Evolutionary conservation across 2,888 invertebrate species (phyloP).

Genomic region (Sabellastarte sp.): DNA sequence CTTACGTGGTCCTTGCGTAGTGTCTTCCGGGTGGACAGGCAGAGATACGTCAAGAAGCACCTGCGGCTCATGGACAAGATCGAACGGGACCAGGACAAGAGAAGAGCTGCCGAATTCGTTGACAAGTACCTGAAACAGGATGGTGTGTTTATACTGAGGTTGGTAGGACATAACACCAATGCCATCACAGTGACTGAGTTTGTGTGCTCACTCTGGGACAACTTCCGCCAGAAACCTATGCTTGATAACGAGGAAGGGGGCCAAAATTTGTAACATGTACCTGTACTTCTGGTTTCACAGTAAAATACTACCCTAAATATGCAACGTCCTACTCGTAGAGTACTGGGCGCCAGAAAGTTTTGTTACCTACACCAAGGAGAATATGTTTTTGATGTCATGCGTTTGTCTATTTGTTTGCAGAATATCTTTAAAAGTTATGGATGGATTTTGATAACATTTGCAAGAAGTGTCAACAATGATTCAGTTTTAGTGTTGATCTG

Average conservation of each 20-base stretch:
- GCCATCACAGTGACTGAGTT: conserved; percentile 56
- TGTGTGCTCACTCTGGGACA: conserved; percentile 54
- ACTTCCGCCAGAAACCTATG: conserved; percentile 24
- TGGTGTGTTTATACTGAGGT: conserved; percentile 55
- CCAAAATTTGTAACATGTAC: too few relatives aligned
- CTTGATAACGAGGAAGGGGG: background rate
- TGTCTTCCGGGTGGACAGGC: conserved; percentile 20
- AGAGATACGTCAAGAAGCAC: conserved; percentile 42
- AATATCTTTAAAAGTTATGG: too few relatives aligned
- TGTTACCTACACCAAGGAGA: too few relatives aligned
- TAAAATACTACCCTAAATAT: too few relatives aligned
- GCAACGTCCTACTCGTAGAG: too few relatives aligned
- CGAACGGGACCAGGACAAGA: conserved; percentile 35
- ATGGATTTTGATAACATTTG: too few relatives aligned
- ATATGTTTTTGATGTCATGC: too few relatives aligned
- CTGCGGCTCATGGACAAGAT: conserved; percentile 22
- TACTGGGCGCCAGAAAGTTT: too few relatives aligned
- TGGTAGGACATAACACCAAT: conserved; percentile 57
- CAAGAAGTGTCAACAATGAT: too few relatives aligned
- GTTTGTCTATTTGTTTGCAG: too few relatives aligned
- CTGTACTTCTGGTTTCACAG: too few relatives aligned
- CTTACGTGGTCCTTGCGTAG: conserved; percentile 56
- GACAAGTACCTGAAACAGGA: conserved; percentile 57
- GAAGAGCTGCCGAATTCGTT: conserved; percentile 40
- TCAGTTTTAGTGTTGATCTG: too few relatives aligned